Percentiles rank a stretch among this genome's conserved stretches.
phyloP scores from a whole-genome alignment of 92 coral and sea anemone species.

The Hydrozoanthus gracilis region DNA sequence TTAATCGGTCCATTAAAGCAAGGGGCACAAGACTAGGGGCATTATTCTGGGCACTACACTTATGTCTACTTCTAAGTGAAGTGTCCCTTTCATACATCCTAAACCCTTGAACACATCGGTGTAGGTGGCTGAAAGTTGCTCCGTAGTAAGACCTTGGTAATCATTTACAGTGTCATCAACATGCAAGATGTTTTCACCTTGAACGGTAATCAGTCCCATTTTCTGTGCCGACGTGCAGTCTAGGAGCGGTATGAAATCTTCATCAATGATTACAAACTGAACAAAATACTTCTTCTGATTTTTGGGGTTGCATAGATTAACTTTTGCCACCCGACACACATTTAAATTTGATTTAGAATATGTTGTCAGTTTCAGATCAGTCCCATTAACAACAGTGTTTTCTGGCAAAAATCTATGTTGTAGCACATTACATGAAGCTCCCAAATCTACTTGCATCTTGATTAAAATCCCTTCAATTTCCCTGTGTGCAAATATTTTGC shows the following conservation, averaged over 20 bases:
- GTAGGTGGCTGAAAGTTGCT: conserved; percentile 31
- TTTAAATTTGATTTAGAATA: not conserved
- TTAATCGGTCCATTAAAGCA: not conserved
- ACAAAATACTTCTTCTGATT: conserved; percentile 44
- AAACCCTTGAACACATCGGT: conserved; percentile 18
- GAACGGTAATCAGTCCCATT: conserved; percentile 46
- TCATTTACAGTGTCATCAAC: not conserved
- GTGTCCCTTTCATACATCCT: conserved; percentile 24
- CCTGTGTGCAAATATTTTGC: conserved; percentile 15
- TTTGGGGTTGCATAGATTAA: conserved; percentile 22
- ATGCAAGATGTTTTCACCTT: conserved; percentile 35
- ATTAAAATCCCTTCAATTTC: not conserved
- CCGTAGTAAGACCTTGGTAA: conserved; percentile 37
- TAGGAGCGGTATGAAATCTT: conserved; percentile 50
- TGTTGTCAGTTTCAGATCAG: conserved; percentile 11
- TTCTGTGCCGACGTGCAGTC: conserved; percentile 45
- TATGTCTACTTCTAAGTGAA: conserved; percentile 26
- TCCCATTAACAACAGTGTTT: conserved; percentile 6
- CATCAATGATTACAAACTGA: conserved; percentile 39
- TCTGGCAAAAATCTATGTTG: conserved; percentile 26
- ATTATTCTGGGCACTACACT: conserved; percentile 12
- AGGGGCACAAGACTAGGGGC: conserved; percentile 6
- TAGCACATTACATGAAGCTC: conserved; percentile 54
- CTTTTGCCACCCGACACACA: conserved; percentile 41
- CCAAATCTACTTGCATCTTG: conserved; percentile 50